Base-by-base conservation (phyloP, 2,113 vertebrate genomes). In the Gnathonemus echidnorhynchus region DNA sequence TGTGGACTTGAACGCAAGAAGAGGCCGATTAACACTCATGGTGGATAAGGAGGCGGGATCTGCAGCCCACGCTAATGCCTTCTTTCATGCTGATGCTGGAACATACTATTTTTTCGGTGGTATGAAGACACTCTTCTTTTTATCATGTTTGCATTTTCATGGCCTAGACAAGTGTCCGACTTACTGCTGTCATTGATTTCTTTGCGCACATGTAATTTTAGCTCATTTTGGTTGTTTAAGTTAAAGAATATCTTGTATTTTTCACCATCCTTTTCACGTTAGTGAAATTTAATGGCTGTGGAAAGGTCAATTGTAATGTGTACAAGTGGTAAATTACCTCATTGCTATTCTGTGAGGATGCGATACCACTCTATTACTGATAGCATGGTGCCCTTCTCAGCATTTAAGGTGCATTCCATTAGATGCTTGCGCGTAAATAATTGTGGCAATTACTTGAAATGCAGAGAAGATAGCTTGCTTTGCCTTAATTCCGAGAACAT, bases 101-200 rank as follows among this genome's bases (percentile, higher is more conserved):
- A 93, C 93, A 66, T 86, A 92, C 84, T 93, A 97, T 91, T 99
- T 97, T 93, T 97, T 99, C 90, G 98, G 98, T 92, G 98, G 98
- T 98, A 92, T 95, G 94, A 49, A 7, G 85, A 58, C 48, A 35
- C 53, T 56, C 53, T 17, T 62, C 87, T 66, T 27, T 88, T 27
- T 70, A 9, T 84, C 39, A 84, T 24, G 17, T 45, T 42, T 31
- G 13, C 24, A 56, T 89, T 77, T 42, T 45, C 77, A 58, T 24
- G 50, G 77, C 31, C 89, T 58, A 85, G 62, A 45, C 77, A 46
- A 31, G 39, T 24, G 7, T 48, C 35, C 13, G 3, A 8, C 45
- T 62, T 45, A 39, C n/a, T 15, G 21, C 35, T 88, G 21, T 21
- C 39, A 46, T 66, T 46, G 15, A 17, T 87, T 24, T 35, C 27